Evolutionary conservation across 2,888 invertebrate genomes (phyloP).

Genomic region (Blomia tropicalis): DNA sequence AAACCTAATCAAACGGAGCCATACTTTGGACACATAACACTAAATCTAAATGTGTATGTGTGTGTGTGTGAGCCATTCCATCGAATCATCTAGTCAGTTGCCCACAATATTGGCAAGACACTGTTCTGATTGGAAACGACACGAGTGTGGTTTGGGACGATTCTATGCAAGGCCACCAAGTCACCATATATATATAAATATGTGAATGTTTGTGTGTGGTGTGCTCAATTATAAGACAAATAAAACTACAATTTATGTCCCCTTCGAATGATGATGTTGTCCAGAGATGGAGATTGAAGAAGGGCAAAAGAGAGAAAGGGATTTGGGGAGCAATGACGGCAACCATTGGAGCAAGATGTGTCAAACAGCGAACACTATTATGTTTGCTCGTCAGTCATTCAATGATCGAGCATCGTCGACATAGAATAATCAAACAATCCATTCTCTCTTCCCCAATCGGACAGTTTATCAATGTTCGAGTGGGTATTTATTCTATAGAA

Average conservation of each 20-base stretch:
- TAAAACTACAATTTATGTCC: neutral
- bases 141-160: too few relatives aligned
- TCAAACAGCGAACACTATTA: neutral
- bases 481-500: too few relatives aligned
- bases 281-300: neutral
- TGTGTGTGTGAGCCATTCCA: neutral
- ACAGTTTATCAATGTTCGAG: too few relatives aligned
- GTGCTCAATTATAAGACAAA: slow-evolving; percentile 6
- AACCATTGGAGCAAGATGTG: neutral
- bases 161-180: neutral
- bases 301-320: neutral
- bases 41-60: neutral
- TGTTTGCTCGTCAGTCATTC: neutral
- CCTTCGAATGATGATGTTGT: neutral
- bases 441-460: too few relatives aligned
- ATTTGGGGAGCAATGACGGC: neutral
- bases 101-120: too few relatives aligned
- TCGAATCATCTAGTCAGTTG: neutral
- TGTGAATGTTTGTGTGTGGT: neutral
- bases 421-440: neutral
- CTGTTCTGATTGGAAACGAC: too few relatives aligned
- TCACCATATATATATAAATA: neutral
- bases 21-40: neutral
- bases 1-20: neutral
- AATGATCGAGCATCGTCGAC: too few relatives aligned